Conservation (phyloP, 2,797 vertebrate species). For the Gallinago solitaria region DNA sequence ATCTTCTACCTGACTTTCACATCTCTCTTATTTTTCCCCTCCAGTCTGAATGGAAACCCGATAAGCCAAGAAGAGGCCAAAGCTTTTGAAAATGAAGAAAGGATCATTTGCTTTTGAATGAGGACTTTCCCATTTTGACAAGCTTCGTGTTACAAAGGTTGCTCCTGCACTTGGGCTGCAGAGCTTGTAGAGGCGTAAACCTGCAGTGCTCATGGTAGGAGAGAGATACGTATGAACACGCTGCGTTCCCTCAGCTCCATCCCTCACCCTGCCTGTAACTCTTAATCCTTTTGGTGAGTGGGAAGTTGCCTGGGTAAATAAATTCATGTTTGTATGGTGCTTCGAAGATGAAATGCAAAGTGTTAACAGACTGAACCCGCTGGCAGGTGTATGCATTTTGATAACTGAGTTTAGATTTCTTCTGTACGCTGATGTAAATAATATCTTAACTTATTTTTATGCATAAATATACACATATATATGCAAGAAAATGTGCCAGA, state of each 20-base stretch:
- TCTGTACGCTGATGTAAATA: slow-evolving; percentile 45
- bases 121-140: not conserved
- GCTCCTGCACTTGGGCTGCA: not conserved
- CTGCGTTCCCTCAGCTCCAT: not conserved
- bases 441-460: slow-evolving; percentile 41
- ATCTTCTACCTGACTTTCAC: not conserved
- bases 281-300: not conserved
- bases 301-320: slow-evolving; percentile 9
- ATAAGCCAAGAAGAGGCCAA: slow-evolving; percentile 75
- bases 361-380: not conserved
- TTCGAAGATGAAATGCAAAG: slow-evolving; percentile 6
- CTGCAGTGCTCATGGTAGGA: not conserved
- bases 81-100: slow-evolving; percentile 71
- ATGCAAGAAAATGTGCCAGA: not conserved
- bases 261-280: not conserved
- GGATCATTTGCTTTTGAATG: slow-evolving; percentile 75
- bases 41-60: slow-evolving; percentile 76
- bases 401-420: not conserved
- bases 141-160: not conserved
- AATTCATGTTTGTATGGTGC: not conserved
- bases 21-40: not conserved
- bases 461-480: not conserved
- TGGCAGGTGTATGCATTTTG: not conserved
- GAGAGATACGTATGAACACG: not conserved
- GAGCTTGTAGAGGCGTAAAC: not conserved